Evolutionary conservation across 2,888 invertebrate species (phyloP).

Genomic region (Psylliodes chrysocephalus): DNA sequence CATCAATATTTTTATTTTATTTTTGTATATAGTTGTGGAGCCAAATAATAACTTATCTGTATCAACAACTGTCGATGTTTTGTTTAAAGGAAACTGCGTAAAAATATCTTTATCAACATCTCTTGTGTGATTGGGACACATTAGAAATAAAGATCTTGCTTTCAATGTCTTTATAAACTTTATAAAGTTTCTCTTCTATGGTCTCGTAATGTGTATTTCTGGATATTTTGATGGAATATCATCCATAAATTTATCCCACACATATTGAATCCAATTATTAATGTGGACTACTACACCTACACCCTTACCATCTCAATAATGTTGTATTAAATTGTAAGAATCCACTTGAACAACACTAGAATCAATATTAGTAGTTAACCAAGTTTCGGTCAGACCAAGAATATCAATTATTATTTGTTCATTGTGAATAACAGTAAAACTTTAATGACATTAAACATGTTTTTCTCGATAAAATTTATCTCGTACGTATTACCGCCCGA

Average conservation of each 20-base stretch:
- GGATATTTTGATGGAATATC: constrained; percentile 81
- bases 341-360: too few relatives aligned
- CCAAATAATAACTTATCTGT: constrained; percentile 67
- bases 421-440: too few relatives aligned
- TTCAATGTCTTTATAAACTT: constrained; percentile 80
- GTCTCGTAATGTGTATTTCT: constrained; percentile 78
- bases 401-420: too few relatives aligned
- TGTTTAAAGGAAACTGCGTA: constrained; percentile 37
- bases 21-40: constrained; percentile 68
- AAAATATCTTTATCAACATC: constrained; percentile 33
- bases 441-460: too few relatives aligned
- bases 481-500: too few relatives aligned
- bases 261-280: too few relatives aligned
- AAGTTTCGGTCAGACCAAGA: too few relatives aligned
- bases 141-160: constrained; percentile 72
- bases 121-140: constrained; percentile 58
- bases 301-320: too few relatives aligned
- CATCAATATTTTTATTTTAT: constrained; percentile 59
- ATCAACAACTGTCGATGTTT: constrained; percentile 26
- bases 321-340: too few relatives aligned
- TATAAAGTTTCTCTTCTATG: constrained; percentile 80
- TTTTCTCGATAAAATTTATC: too few relatives aligned
- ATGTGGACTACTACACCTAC: too few relatives aligned
- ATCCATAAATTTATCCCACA: constrained; percentile 82
- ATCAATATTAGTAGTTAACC: too few relatives aligned